A percentile compares a stretch with the other conserved stretches of the same genome.
These are phyloP conservation scores for Moxostoma hubbsi DNA, from an alignment of 2,797 vertebrate species.

Conservation along the genomic window DNA sequence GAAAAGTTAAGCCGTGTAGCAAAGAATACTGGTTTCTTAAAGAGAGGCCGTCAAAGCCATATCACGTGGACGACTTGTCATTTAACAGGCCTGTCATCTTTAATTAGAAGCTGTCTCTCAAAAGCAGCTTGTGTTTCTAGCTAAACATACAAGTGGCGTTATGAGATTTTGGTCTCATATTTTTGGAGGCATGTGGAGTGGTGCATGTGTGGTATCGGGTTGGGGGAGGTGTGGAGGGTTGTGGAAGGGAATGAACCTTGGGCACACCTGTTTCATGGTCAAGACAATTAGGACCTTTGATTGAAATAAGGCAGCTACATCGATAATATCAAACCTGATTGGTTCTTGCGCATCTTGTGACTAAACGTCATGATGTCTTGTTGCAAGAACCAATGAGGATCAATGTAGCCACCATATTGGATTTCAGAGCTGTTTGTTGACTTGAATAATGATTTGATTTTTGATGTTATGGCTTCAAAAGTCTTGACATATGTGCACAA, in stretches of 20 bases:
- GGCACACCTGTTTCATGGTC: constrained; percentile 30
- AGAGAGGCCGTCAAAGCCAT: constrained; percentile 46
- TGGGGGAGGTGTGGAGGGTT: constrained; percentile 5
- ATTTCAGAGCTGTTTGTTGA: no score
- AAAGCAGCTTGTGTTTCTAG: constrained; percentile 67
- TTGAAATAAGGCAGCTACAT: background rate
- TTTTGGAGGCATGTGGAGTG: constrained; percentile 17
- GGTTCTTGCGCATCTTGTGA: no score
- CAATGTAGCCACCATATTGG: no score
- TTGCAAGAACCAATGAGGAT: no score
- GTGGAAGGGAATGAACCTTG: constrained; percentile 10
- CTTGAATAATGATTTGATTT: no score
- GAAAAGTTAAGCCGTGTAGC: constrained; percentile 14
- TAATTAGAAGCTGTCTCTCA: constrained; percentile 66
- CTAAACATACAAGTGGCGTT: constrained; percentile 64
- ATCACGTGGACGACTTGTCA: constrained; percentile 42
- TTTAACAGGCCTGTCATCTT: constrained; percentile 55
- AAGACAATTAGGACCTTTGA: background rate
- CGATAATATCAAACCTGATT: no score
- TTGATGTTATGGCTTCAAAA: no score
- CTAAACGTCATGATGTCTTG: no score
- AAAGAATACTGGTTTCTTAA: constrained; percentile 36
- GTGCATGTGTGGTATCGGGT: constrained; percentile 2
- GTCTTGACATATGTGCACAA: no score
- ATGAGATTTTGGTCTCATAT: background rate